Percentiles rank a stretch among this genome's conserved stretches.
Conservation (phyloP, 2,888 invertebrate genomes). For the Metellina segmentata region DNA sequence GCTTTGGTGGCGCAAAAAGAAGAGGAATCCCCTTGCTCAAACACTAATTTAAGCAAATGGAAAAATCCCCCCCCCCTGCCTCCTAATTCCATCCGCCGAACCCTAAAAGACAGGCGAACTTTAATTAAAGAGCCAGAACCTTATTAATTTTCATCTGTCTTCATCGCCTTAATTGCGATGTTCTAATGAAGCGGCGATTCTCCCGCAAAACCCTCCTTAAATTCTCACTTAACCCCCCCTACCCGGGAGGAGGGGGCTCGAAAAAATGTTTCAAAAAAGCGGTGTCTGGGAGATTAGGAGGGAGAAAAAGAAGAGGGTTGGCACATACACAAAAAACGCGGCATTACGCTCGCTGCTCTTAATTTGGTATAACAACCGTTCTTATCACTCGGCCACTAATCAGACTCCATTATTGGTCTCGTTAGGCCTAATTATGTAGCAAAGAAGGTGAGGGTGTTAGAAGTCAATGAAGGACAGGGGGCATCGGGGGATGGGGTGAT, state of each 20-base stretch:
- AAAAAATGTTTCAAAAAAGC: slow-evolving; percentile 26
- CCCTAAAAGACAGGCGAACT: slow-evolving; percentile 57
- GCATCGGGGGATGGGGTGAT: slow-evolving; percentile 23
- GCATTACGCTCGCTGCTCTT: slow-evolving; percentile 69
- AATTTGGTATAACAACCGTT: slow-evolving; percentile 73
- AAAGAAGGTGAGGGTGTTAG: slow-evolving; percentile 62
- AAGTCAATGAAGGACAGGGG: slow-evolving; percentile 57
- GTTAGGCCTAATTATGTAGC: slow-evolving; percentile 74
- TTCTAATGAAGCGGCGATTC: slow-evolving; percentile 71
- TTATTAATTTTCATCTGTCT: slow-evolving; percentile 76
- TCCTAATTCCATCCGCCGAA: not conserved
- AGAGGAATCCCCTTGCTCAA: slow-evolving; percentile 47
- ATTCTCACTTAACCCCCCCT: slow-evolving; percentile 66
- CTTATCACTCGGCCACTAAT: slow-evolving; percentile 73
- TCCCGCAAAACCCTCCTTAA: slow-evolving; percentile 63
- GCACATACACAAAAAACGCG: slow-evolving; percentile 42
- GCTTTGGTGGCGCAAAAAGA: not conserved
- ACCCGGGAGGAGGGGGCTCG: not conserved
- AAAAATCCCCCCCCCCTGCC: slow-evolving; percentile 56
- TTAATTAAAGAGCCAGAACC: slow-evolving; percentile 75
- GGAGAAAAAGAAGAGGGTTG: slow-evolving; percentile 6
- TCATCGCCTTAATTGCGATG: slow-evolving; percentile 72
- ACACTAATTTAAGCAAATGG: slow-evolving; percentile 76
- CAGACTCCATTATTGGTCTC: slow-evolving; percentile 74
- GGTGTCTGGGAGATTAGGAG: slow-evolving; percentile 47